phyloP scores from a whole-genome alignment of 2,888 invertebrate genomes.

The Athalia rosae region DNA sequence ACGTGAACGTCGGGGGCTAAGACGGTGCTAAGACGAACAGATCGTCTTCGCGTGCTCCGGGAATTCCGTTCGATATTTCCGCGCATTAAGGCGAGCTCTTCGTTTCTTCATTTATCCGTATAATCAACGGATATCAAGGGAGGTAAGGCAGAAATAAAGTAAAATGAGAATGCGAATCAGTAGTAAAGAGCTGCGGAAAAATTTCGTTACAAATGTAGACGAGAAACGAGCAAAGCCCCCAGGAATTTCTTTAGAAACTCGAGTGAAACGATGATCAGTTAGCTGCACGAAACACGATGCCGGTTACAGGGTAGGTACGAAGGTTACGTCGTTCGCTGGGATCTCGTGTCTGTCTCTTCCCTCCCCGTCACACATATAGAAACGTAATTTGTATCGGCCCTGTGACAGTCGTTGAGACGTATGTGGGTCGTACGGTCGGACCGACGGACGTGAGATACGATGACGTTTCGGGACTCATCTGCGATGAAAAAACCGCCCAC shows the following conservation, averaged over 20 bases:
- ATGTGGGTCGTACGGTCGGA: not conserved
- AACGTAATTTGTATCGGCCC: slow-evolving; percentile 40
- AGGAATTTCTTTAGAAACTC: too few relatives aligned
- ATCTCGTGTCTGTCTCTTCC: slow-evolving; percentile 19
- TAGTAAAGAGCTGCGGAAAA: too few relatives aligned
- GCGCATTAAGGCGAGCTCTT: slow-evolving; percentile 37
- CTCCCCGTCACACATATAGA: not conserved
- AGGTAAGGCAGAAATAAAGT: too few relatives aligned
- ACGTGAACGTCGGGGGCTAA: slow-evolving; percentile 24
- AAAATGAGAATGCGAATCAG: too few relatives aligned
- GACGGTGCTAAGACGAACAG: slow-evolving; percentile 57
- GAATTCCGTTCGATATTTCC: slow-evolving; percentile 25
- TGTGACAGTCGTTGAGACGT: slow-evolving; percentile 14
- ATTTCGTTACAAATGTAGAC: too few relatives aligned
- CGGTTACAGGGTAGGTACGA: not conserved
- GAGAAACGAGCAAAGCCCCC: too few relatives aligned
- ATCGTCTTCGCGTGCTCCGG: slow-evolving; percentile 60
- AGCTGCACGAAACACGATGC: not conserved
- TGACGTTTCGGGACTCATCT: slow-evolving; percentile 26
- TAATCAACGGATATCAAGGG: not conserved
- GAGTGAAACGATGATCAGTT: too few relatives aligned
- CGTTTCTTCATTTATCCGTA: slow-evolving; percentile 22
- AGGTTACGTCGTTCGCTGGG: slow-evolving; percentile 18
- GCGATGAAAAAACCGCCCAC: not conserved
- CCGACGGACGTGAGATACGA: slow-evolving; percentile 22